Percentiles rank a stretch among this genome's conserved stretches.
Evolutionary conservation across 2,888 invertebrate genomes (phyloP).

Genomic region (Athalia cordata): DNA sequence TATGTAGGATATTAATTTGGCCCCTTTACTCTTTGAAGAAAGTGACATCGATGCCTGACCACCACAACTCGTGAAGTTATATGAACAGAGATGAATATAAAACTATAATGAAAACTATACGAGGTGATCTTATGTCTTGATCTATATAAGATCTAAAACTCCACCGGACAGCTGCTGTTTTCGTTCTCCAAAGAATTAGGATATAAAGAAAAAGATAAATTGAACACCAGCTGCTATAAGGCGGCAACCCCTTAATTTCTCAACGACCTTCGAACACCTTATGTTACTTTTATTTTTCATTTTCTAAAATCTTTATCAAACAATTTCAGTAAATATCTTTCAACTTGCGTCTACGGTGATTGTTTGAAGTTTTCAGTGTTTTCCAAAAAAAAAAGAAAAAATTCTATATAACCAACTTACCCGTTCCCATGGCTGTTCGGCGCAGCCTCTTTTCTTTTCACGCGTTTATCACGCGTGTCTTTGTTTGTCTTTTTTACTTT

Average conservation of each 20-base stretch:
- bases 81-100: not conserved
- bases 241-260: not conserved
- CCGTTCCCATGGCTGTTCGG: constrained; percentile 68
- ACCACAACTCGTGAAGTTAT: not conserved
- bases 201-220: not conserved
- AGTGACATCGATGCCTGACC: constrained; percentile 36
- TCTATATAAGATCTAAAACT: not conserved
- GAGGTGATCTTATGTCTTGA: not conserved
- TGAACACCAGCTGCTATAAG: not conserved
- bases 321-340: not conserved
- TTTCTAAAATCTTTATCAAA: too few species aligned
- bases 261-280: constrained; percentile 7
- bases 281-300: constrained; percentile 5
- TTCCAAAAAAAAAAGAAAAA: not conserved
- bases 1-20: too few species aligned
- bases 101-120: not conserved
- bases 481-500: too few species aligned
- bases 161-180: constrained; percentile 7
- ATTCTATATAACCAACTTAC: constrained; percentile 61
- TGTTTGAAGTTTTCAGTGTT: not conserved
- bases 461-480: constrained; percentile 54
- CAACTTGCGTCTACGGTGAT: constrained; percentile 12
- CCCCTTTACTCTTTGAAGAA: constrained; percentile 21
- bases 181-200: not conserved
- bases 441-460: constrained; percentile 62